Evolutionary conservation across 2,113 vertebrate genomes (phyloP).

Genomic region (Ramphastos sulfuratus): DNA sequence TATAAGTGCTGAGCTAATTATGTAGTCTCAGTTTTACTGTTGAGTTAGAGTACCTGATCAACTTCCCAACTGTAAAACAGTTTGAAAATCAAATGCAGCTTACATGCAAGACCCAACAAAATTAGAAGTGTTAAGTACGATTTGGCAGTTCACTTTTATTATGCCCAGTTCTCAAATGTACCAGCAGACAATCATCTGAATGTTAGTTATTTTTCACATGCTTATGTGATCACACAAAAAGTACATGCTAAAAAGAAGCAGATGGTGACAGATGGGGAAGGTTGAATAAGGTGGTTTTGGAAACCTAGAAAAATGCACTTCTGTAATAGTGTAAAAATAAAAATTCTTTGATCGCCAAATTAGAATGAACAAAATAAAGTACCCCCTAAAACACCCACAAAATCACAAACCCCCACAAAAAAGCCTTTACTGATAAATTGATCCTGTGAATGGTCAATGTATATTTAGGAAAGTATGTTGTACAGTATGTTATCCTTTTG

Average conservation of each 20-base stretch:
- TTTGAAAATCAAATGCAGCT: conserved; percentile 83
- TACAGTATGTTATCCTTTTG: background rate
- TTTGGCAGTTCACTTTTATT: conserved; percentile 96
- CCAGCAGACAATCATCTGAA: conserved; percentile 98
- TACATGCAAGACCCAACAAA: conserved; percentile 83
- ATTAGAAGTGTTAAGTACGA: conserved; percentile 94
- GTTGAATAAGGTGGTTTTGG: conserved; percentile 98
- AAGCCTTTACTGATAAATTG: conserved; percentile 43
- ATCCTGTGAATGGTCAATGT: background rate
- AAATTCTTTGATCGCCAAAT: conserved; percentile 90
- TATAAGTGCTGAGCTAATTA: conserved; percentile 78
- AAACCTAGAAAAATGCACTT: conserved; percentile 97
- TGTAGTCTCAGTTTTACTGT: conserved; percentile 79
- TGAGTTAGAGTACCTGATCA: conserved; percentile 81
- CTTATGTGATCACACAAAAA: conserved; percentile 97
- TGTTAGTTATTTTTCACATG: conserved; percentile 99
- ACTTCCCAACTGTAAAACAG: conserved; percentile 82
- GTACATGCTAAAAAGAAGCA: conserved; percentile 98
- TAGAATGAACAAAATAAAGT: conserved; percentile 78
- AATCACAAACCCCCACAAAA: background rate
- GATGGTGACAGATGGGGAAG: conserved; percentile 99
- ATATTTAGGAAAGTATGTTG: conserved; percentile 1
- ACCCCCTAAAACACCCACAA: no score
- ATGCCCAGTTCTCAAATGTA: conserved; percentile 90
- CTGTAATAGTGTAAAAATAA: conserved; percentile 96